These are phyloP conservation scores for Ricordea florida DNA, from an alignment of 92 coral and sea anemone genomes.

Conservation along the genomic window DNA sequence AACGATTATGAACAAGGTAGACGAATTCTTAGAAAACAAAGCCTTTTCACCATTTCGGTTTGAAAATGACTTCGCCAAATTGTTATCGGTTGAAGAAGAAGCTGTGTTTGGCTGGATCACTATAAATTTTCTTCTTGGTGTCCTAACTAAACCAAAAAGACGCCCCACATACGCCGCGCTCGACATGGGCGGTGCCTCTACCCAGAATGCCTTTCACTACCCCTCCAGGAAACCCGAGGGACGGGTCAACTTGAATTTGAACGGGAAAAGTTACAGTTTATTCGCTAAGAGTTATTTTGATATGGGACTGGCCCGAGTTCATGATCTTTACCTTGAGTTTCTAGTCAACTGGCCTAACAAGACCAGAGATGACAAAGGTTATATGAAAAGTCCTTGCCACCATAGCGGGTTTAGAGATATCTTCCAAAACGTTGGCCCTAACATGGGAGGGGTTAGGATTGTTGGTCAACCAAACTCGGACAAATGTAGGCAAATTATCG, in stretches of 20 bases:
- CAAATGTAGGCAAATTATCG: constrained; percentile 6
- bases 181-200: constrained; percentile 39
- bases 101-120: constrained; percentile 26
- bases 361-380: not conserved
- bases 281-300: constrained; percentile 33
- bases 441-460: not conserved
- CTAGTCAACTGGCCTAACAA: not conserved
- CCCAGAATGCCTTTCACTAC: constrained; percentile 6
- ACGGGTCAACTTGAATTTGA: not conserved
- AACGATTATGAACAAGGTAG: not conserved
- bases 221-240: not conserved
- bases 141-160: not conserved
- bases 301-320: constrained; percentile 13
- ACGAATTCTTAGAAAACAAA: not conserved
- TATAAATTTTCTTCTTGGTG: constrained; percentile 4
- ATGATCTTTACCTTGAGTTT: constrained; percentile 8
- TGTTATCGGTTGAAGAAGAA: constrained; percentile 1
- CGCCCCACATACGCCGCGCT: not conserved
- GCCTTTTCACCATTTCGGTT: constrained; percentile 1
- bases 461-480: not conserved
- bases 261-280: not conserved
- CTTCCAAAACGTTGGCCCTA: not conserved
- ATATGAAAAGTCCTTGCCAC: constrained; percentile 29
- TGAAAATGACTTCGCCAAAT: not conserved
- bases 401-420: constrained; percentile 10